Conservation (phyloP, 1,140 invertebrate species). For the Drosophila ananassae region DNA sequence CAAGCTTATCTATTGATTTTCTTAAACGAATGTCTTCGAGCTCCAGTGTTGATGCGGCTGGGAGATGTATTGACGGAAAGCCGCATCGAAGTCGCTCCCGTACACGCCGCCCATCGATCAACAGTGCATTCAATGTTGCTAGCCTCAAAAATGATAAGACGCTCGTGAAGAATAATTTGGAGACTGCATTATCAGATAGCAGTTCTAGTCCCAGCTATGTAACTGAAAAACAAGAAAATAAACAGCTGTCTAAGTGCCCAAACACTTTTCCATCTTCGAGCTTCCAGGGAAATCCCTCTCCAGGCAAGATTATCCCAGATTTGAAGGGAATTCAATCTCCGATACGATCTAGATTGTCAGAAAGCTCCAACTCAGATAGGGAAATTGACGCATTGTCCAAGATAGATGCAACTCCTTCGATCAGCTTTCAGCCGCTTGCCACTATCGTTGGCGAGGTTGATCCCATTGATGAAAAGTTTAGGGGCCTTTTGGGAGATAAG, state of each 20-base stretch:
- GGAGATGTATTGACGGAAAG: background rate
- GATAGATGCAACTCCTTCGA: background rate
- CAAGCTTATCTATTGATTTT: background rate
- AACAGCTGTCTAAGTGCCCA: background rate
- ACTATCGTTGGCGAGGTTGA: too few species aligned
- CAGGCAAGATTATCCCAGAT: background rate
- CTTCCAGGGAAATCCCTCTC: background rate
- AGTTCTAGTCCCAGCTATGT: background rate
- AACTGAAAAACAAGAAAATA: background rate
- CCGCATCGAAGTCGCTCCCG: background rate
- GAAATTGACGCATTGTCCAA: background rate
- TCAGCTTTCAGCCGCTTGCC: background rate
- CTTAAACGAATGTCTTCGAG: too few species aligned
- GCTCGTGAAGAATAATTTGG: background rate
- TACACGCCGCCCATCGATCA: background rate
- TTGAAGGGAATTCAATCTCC: background rate
- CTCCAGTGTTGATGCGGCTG: background rate
- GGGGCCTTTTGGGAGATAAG: slow-evolving; percentile 4
- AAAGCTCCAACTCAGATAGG: background rate
- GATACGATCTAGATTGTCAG: background rate
- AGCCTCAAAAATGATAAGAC: background rate
- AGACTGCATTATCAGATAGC: background rate
- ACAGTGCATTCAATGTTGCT: background rate
- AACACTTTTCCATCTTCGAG: background rate
- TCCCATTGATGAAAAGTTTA: background rate